Evolutionary conservation across 1,140 invertebrate genomes (phyloP).

Genomic region (Drosophila baimaii): DNA sequence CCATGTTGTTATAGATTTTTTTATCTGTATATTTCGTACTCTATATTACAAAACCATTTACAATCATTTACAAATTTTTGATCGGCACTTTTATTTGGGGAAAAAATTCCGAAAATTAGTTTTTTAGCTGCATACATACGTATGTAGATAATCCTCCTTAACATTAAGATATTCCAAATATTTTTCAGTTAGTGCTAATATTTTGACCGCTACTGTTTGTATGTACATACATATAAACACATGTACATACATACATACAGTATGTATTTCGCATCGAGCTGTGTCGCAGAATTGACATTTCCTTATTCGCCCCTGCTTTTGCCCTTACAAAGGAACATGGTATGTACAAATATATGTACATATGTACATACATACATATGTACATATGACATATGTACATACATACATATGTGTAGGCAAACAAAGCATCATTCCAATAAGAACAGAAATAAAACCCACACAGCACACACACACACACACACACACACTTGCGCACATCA

Average conservation of each 20-base stretch:
- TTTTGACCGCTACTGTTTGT: too few species aligned
- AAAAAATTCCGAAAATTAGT: too few species aligned
- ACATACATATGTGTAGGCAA: background rate
- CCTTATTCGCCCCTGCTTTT: background rate
- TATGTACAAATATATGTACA: background rate
- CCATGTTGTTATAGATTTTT: too few species aligned
- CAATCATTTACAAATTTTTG: too few species aligned
- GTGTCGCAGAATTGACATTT: slow-evolving; percentile 1
- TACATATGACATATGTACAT: background rate
- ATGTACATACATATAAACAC: background rate
- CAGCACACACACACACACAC: background rate
- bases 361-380: background rate
- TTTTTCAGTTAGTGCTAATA: too few species aligned
- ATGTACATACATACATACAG: too few species aligned
- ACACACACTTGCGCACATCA: background rate
- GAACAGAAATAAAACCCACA: slow-evolving; percentile 9
- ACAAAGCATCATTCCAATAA: slow-evolving; percentile 15
- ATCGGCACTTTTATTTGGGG: too few species aligned
- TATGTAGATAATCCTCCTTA: too few species aligned
- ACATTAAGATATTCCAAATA: too few species aligned
- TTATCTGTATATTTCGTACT: too few species aligned
- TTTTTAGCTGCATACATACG: too few species aligned
- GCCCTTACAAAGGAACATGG: background rate
- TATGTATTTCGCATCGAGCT: background rate
- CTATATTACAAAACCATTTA: too few species aligned